Percentiles rank a stretch among this genome's conserved stretches.
phyloP scores from a whole-genome alignment of 1,140 invertebrate genomes.

The Copidosoma floridanum region DNA sequence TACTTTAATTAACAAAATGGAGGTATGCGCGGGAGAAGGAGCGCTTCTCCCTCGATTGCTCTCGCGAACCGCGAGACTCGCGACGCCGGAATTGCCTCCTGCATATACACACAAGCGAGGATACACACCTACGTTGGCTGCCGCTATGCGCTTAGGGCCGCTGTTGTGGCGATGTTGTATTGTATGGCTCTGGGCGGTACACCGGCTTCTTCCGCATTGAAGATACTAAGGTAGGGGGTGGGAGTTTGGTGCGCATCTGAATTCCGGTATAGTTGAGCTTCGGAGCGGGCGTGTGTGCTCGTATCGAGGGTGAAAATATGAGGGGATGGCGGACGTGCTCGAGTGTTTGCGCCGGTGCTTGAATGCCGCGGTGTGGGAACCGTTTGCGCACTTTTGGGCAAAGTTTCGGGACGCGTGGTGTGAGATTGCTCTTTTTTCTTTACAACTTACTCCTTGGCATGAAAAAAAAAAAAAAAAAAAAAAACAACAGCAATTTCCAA shows the following conservation, averaged over 20 bases:
- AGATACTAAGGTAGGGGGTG: too few relatives aligned
- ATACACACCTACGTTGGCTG: too few relatives aligned
- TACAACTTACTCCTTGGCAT: not conserved
- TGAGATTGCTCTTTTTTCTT: too few relatives aligned
- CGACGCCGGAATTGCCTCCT: constrained; percentile 11
- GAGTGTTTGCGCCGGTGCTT: not conserved
- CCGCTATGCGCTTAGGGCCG: not conserved
- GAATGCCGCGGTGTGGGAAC: too few relatives aligned
- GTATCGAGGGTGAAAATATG: too few relatives aligned
- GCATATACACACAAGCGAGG: not conserved
- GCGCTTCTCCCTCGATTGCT: constrained; percentile 10
- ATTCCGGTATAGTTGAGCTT: too few relatives aligned
- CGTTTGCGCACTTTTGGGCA: not conserved
- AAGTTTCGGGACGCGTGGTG: not conserved
- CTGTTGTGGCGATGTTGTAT: not conserved
- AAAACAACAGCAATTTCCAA: not conserved
- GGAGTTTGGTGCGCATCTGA: too few relatives aligned
- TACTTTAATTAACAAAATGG: constrained; percentile 62
- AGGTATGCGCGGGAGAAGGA: constrained; percentile 42
- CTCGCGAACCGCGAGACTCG: constrained; percentile 17
- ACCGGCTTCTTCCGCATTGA: not conserved
- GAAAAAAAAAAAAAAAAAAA: not conserved
- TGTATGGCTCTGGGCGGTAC: not conserved
- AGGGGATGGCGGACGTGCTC: constrained; percentile 18
- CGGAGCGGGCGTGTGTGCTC: too few relatives aligned